A percentile compares a stretch with the other conserved stretches of the same genome.
phyloP scores from a whole-genome alignment of 2,797 vertebrate species.

The Pterois miles region DNA sequence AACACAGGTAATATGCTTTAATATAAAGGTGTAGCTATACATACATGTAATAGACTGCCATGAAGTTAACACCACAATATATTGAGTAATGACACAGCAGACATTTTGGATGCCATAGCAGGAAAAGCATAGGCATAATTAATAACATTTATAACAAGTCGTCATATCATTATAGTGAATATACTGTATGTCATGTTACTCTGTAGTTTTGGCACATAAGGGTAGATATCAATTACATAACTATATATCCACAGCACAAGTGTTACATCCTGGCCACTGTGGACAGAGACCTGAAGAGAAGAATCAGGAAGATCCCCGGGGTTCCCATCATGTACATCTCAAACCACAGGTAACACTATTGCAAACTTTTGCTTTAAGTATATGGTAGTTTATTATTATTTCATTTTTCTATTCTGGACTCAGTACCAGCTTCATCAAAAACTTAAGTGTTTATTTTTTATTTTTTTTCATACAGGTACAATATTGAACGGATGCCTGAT shows the following conservation, averaged over 20 bases:
- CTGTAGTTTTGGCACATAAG: background rate
- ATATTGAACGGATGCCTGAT: conserved; percentile 98
- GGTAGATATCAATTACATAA: background rate
- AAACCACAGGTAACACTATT: conserved; percentile 89
- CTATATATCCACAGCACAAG: conserved; percentile 88
- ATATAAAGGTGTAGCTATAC: background rate
- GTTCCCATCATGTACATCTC: conserved; percentile 99
- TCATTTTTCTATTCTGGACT: background rate
- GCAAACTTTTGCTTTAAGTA: background rate
- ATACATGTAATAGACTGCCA: background rate
- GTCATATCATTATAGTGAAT: background rate
- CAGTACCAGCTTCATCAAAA: background rate
- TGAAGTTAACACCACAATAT: background rate
- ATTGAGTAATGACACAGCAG: background rate
- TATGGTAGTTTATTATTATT: background rate
- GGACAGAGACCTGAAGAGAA: conserved; percentile 95
- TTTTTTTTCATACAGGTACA: conserved; percentile 85
- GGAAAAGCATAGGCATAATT: background rate
- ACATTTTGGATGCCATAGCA: background rate
- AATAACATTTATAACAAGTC: background rate
- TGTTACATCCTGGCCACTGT: conserved; percentile 99
- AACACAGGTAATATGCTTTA: conserved; percentile 88
- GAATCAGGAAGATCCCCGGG: conserved; percentile 96
- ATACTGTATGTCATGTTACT: background rate
- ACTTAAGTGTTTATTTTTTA: background rate